Percentiles rank a stretch among this genome's conserved stretches.
phyloP scores from a whole-genome alignment of 1,140 invertebrate genomes.

The Phocides pigmalion region DNA sequence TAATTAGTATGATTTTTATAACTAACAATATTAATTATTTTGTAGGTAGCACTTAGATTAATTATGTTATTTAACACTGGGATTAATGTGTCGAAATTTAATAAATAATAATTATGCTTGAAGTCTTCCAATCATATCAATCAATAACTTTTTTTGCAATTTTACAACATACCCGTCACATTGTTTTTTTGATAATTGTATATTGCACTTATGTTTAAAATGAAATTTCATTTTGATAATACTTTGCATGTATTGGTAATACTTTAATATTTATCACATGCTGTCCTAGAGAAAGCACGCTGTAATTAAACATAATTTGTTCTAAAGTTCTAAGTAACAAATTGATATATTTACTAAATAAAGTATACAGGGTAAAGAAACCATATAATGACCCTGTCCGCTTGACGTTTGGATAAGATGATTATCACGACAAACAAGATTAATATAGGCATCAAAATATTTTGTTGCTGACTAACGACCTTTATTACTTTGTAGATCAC shows the following conservation, averaged over 20 bases:
- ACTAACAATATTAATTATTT: conserved; percentile 12
- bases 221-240: no score
- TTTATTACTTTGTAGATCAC: conserved; percentile 16
- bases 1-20: background rate
- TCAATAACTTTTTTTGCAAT: no score
- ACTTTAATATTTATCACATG: no score
- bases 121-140: no score
- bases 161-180: no score
- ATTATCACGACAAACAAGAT: conserved; percentile 26
- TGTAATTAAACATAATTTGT: background rate
- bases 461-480: conserved; percentile 8
- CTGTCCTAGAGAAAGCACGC: no score
- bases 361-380: conserved; percentile 19
- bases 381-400: background rate
- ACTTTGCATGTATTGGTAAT: no score
- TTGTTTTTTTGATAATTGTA: no score
- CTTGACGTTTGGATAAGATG: conserved; percentile 9
- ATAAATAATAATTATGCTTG: background rate
- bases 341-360: background rate
- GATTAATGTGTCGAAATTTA: conserved; percentile 17
- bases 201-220: no score
- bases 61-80: conserved; percentile 3
- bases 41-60: conserved; percentile 19
- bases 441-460: conserved; percentile 28
- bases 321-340: background rate